Evolutionary conservation across 2,797 vertebrate genomes (phyloP).

Genomic region (Acropternis orthonyx): DNA sequence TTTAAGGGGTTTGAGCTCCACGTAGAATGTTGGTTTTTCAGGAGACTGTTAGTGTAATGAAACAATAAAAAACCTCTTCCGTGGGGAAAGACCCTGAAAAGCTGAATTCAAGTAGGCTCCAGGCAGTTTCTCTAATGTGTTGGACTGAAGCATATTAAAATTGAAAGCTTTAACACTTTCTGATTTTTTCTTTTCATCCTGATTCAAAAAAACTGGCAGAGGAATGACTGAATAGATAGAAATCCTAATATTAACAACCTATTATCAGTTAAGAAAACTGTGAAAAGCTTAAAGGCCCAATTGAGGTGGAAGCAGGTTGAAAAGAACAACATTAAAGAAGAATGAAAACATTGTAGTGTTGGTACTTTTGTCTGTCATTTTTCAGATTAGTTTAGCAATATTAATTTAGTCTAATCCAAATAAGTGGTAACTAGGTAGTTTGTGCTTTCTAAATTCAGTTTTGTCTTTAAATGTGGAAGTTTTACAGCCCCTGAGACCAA

Average conservation of each 20-base stretch:
- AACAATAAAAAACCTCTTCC: background rate
- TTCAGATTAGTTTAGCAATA: background rate
- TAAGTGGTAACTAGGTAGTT: background rate
- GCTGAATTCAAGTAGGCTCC: background rate
- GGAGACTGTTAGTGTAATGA: background rate
- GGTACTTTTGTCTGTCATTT: background rate
- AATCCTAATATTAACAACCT: slow-evolving; percentile 72
- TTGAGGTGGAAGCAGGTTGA: slow-evolving; percentile 80
- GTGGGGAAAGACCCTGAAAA: background rate
- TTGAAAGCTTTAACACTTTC: background rate
- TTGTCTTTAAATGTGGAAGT: background rate
- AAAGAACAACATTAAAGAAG: slow-evolving; percentile 80
- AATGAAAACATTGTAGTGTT: slow-evolving; percentile 38
- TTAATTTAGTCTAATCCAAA: background rate
- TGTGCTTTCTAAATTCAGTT: background rate
- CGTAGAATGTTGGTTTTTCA: background rate
- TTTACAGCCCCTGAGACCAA: background rate
- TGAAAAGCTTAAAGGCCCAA: slow-evolving; percentile 76
- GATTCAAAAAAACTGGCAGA: slow-evolving; percentile 78
- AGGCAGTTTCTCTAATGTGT: background rate
- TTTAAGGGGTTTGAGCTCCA: background rate
- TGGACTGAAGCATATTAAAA: background rate
- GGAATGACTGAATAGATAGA: slow-evolving; percentile 69
- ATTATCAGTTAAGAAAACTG: slow-evolving; percentile 76
- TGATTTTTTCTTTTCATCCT: background rate